Conservation (phyloP, 92 coral and sea anemone genomes). For the Phenganax subtilis region DNA sequence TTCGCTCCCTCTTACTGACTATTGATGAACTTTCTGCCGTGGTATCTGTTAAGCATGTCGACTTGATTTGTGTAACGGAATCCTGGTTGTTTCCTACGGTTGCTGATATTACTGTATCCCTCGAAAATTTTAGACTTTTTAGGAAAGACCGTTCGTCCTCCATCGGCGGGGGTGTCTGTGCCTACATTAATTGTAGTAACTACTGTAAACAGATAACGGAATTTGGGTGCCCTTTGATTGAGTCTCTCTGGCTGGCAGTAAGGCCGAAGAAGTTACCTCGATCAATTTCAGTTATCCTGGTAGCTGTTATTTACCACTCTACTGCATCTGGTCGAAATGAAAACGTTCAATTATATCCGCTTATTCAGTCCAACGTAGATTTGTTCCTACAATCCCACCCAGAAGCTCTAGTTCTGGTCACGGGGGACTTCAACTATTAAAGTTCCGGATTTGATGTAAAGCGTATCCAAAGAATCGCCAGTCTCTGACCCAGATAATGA, state of each 20-base stretch:
- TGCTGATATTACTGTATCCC: too few species aligned
- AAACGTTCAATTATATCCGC: background rate
- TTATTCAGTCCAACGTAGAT: background rate
- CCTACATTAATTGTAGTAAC: too few species aligned
- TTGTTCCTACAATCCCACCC: background rate
- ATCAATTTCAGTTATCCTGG: background rate
- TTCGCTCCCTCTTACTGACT: too few species aligned
- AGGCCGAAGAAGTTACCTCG: background rate
- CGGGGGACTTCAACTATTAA: background rate
- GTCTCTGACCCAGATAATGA: background rate
- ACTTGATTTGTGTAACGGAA: too few species aligned
- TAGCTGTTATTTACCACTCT: conserved; percentile 1
- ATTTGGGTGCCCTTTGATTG: background rate
- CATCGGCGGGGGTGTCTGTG: too few species aligned
- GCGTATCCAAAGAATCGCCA: background rate
- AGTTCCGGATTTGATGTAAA: background rate
- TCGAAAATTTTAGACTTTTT: too few species aligned
- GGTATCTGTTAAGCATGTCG: too few species aligned
- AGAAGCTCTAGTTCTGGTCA: conserved; percentile 1
- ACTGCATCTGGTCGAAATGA: background rate
- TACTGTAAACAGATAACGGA: too few species aligned
- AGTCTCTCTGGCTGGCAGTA: background rate
- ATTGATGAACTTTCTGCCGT: too few species aligned
- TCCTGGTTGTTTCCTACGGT: too few species aligned
- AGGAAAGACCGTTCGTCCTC: too few species aligned